Evolutionary conservation across 2,113 vertebrate genomes (phyloP).

Genomic region (Gymnocephalus cernua): DNA sequence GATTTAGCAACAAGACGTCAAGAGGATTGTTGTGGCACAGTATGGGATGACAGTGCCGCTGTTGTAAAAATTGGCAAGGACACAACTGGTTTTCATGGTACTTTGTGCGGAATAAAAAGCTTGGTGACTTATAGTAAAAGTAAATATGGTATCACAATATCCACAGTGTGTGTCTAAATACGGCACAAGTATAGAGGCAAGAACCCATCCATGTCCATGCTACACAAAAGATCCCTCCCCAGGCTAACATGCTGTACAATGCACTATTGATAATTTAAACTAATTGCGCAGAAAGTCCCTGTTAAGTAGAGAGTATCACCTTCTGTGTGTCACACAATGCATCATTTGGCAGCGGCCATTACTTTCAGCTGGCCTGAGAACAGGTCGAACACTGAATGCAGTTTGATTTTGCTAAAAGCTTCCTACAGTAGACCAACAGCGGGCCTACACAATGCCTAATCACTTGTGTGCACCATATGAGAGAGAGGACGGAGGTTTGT

Average conservation of each 20-base stretch:
- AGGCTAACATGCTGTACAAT: constrained; percentile 7
- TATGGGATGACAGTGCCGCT: constrained; percentile 21
- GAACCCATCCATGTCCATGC: neutral
- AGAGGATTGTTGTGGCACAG: constrained; percentile 38
- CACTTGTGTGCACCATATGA: constrained; percentile 42
- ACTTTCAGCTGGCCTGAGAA: constrained; percentile 17
- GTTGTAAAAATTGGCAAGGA: constrained; percentile 45
- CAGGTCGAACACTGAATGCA: constrained; percentile 22
- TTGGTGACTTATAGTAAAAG: constrained; percentile 28
- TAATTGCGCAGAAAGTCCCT: constrained; percentile 7
- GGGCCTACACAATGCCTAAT: constrained; percentile 58
- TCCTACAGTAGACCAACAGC: constrained; percentile 31
- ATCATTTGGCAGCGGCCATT: constrained; percentile 27
- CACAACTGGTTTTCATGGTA: constrained; percentile 28
- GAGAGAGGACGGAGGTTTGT: constrained; percentile 28
- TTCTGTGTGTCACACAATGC: constrained; percentile 27
- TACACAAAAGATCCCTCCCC: neutral
- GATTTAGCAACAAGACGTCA: constrained; percentile 59
- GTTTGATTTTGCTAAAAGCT: constrained; percentile 55
- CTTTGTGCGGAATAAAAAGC: constrained; percentile 14
- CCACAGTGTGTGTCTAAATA: neutral
- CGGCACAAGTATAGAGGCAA: neutral
- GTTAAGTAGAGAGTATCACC: neutral
- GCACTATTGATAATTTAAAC: constrained; percentile 12
- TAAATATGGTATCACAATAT: neutral